These are phyloP conservation scores for Hyperoodon ampullatus DNA, from an alignment of 2,113 vertebrate species.

Conservation along the genomic window DNA sequence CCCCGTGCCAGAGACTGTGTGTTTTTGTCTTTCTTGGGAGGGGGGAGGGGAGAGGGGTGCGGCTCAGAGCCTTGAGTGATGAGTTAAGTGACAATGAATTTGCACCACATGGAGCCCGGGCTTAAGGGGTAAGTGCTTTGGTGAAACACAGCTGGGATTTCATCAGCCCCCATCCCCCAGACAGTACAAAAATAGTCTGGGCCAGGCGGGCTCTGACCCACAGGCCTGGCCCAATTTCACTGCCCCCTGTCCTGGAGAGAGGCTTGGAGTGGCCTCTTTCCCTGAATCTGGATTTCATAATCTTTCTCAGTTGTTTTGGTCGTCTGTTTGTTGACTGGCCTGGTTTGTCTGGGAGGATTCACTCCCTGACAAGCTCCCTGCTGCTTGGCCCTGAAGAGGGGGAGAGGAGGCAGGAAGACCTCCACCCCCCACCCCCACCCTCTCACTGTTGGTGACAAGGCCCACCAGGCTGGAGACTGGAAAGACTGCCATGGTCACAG, in stretches of 20 bases:
- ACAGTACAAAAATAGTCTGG: constrained; percentile 77
- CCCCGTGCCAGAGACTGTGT: constrained; percentile 46
- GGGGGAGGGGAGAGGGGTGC: not conserved
- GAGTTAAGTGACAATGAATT: constrained; percentile 80
- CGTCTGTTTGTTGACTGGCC: constrained; percentile 57
- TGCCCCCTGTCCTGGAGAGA: constrained; percentile 33
- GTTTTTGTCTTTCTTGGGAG: constrained; percentile 62
- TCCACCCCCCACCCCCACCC: not conserved
- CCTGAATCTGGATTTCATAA: constrained; percentile 59
- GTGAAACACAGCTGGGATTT: constrained; percentile 71
- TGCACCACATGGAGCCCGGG: constrained; percentile 73
- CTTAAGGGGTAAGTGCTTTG: constrained; percentile 74
- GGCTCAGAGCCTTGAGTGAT: constrained; percentile 21
- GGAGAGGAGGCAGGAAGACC: not conserved
- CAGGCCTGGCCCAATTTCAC: constrained; percentile 49
- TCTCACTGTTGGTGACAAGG: too few relatives aligned
- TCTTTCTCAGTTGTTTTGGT: constrained; percentile 66
- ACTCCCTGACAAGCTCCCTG: not conserved
- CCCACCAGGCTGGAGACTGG: not conserved
- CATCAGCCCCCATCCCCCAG: constrained; percentile 72
- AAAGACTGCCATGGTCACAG: not conserved
- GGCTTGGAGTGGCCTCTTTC: constrained; percentile 29
- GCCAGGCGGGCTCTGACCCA: constrained; percentile 72
- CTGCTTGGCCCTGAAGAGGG: not conserved
- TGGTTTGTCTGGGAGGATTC: constrained; percentile 39